Conservation (phyloP, 2,888 invertebrate genomes). For the Leptinotarsa peninsularis region DNA sequence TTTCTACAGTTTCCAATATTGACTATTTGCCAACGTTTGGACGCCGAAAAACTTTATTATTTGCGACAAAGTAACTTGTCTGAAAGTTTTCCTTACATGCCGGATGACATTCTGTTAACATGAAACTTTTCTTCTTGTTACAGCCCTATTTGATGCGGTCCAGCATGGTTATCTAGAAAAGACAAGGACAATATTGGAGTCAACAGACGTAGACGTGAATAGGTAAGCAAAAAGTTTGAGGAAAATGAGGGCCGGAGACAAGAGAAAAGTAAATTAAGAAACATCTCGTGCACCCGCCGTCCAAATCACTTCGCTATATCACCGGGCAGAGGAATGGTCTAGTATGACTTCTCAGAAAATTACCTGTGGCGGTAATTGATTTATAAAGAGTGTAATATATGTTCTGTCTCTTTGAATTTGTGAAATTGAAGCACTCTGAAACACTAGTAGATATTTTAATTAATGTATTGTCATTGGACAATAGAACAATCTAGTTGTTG, state of each 20-base stretch:
- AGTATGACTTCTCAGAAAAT: neutral
- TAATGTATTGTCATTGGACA: too few species aligned
- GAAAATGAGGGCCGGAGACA: neutral
- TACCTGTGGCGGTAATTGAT: neutral
- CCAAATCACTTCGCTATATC: slow-evolving; percentile 14
- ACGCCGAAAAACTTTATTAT: slow-evolving; percentile 9
- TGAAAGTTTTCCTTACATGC: slow-evolving; percentile 7
- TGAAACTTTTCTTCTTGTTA: slow-evolving; percentile 63
- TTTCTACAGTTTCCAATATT: neutral
- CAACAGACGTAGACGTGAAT: slow-evolving; percentile 93
- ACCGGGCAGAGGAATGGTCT: neutral
- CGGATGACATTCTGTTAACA: slow-evolving; percentile 8
- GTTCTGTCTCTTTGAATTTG: neutral
- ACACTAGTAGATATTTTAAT: too few species aligned
- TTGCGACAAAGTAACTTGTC: slow-evolving; percentile 11
- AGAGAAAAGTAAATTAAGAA: slow-evolving; percentile 10
- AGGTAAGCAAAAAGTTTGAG: slow-evolving; percentile 72
- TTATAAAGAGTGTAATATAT: neutral
- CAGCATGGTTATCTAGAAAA: slow-evolving; percentile 96
- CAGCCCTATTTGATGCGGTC: slow-evolving; percentile 94
- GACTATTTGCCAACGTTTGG: slow-evolving; percentile 3
- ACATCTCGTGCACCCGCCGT: neutral
- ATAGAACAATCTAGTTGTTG: too few species aligned
- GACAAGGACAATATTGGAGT: slow-evolving; percentile 89
- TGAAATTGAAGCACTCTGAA: too few species aligned